Conservation (phyloP, 2,113 vertebrate genomes). For the Dromiciops gliroides region DNA sequence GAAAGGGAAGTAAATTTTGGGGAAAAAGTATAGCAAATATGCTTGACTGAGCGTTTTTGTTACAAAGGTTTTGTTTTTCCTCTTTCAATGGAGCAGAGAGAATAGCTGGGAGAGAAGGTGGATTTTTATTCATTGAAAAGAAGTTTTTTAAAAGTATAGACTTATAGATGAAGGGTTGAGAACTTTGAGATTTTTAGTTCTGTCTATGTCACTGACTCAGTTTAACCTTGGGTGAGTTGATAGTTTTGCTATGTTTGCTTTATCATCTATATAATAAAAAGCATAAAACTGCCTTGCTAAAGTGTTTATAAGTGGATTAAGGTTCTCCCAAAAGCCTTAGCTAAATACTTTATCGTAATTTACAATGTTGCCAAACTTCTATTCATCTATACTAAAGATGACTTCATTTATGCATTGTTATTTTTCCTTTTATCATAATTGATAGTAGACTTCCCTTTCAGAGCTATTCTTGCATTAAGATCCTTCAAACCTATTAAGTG, state of each 20-base stretch:
- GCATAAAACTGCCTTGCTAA: constrained; percentile 54
- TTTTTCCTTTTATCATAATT: constrained; percentile 43
- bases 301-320: constrained; percentile 62
- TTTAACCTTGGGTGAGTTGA: constrained; percentile 52
- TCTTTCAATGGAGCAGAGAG: neutral
- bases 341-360: constrained; percentile 71
- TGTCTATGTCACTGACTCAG: constrained; percentile 16
- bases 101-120: neutral
- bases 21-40: neutral
- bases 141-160: neutral
- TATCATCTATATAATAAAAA: constrained; percentile 55
- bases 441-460: constrained; percentile 50
- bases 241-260: constrained; percentile 48
- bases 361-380: constrained; percentile 51
- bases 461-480: constrained; percentile 37
- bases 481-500: neutral
- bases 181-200: constrained; percentile 27
- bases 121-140: neutral
- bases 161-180: constrained; percentile 4
- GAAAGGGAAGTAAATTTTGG: neutral
- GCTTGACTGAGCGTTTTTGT: neutral
- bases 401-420: constrained; percentile 63
- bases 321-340: constrained; percentile 57
- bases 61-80: neutral
- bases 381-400: constrained; percentile 54